Evolutionary conservation across 1,140 invertebrate genomes (phyloP).

Genomic region (Parapsyche elsis): DNA sequence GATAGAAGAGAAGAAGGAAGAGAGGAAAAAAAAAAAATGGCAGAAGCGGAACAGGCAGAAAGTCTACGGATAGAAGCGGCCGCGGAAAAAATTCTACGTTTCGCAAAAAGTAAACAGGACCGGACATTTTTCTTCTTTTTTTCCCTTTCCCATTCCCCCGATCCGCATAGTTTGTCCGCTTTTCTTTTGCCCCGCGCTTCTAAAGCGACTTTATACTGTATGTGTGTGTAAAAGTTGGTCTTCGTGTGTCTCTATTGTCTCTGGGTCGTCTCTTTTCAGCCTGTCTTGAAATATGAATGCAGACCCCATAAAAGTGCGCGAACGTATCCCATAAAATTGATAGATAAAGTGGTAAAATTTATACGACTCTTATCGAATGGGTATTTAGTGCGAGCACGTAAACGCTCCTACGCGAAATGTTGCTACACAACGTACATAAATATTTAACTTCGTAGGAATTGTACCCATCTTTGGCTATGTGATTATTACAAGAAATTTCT

Average conservation of each 20-base stretch:
- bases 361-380: constrained; percentile 27
- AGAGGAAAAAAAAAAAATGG: constrained; percentile 15
- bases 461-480: no score
- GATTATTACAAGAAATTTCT: no score
- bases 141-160: background rate
- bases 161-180: background rate
- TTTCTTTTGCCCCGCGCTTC: background rate
- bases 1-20: background rate
- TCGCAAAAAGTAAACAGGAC: constrained; percentile 36
- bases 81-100: constrained; percentile 32
- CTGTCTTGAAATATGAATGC: constrained; percentile 38
- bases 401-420: no score
- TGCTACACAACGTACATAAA: no score
- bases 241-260: background rate
- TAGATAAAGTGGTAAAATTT: constrained; percentile 20
- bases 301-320: constrained; percentile 11
- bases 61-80: background rate
- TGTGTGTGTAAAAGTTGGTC: background rate
- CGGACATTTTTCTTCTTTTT: constrained; percentile 29
- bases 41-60: constrained; percentile 9
- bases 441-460: no score
- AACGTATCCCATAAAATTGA: constrained; percentile 16
- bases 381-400: constrained; percentile 1
- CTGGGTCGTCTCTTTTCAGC: background rate
- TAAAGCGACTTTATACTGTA: background rate